Percentiles rank a stretch among this genome's conserved stretches.
These are phyloP conservation scores for Callyntrura sp. DNA, from an alignment of 2,888 invertebrate species.

Conservation along the genomic window DNA sequence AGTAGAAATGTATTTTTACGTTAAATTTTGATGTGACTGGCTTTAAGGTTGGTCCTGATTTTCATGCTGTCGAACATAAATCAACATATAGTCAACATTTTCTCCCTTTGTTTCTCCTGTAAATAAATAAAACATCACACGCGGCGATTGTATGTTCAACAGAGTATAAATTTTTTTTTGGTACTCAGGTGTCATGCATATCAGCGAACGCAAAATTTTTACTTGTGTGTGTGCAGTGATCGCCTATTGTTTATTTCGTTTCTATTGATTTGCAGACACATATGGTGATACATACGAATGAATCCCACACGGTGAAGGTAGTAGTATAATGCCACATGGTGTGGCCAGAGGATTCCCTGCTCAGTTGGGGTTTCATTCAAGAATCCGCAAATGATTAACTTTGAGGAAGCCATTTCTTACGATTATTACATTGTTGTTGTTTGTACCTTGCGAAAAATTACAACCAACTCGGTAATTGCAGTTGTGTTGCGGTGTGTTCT, in stretches of 20 bases:
- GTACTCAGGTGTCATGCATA: constrained; percentile 15
- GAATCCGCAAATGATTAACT: constrained; percentile 58
- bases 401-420: background rate
- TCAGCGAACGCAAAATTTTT: background rate
- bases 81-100: constrained; percentile 47
- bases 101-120: constrained; percentile 33
- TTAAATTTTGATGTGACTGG: background rate
- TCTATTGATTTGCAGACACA: constrained; percentile 2
- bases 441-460: background rate
- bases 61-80: constrained; percentile 43
- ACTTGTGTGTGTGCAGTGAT: background rate
- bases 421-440: background rate
- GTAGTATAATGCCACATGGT: constrained; percentile 19
- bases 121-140: constrained; percentile 42
- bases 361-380: constrained; percentile 62
- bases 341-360: constrained; percentile 51
- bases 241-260: background rate
- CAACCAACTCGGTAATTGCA: background rate
- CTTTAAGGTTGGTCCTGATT: constrained; percentile 50
- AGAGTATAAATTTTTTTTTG: constrained; percentile 24
- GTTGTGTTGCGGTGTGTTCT: constrained; percentile 19
- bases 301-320: background rate
- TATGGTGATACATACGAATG: background rate
- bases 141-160: constrained; percentile 29
- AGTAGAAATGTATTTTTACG: too few species aligned